Evolutionary conservation across 2,888 invertebrate species (phyloP), one percentile per base, ranked within the genome.

Genomic region (Gerris lacustris): DNA sequence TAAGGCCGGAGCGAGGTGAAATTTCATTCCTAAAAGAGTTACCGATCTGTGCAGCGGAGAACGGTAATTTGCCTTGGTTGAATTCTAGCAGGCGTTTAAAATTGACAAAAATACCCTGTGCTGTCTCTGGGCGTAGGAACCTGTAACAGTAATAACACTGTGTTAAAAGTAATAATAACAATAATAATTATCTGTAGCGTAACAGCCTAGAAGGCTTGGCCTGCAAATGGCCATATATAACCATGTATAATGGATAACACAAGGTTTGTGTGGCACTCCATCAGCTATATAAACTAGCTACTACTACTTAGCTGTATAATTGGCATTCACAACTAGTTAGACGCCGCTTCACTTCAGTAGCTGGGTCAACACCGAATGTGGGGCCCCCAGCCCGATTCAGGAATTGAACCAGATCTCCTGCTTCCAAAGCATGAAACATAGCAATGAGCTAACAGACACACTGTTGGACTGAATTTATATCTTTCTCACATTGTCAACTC

Each of bases 71-170:
- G 6, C 96, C 97, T 79, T 96, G 95, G 81, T 99, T 99, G 80
- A 99, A 99, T 81, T 97, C 97, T 70, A 99, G 81, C 44, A 99
- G 84, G 15, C 99, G 86, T 81, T 99, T 99, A 80, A 99, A 99
- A 82, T 99, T 99, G 0, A 99, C 98, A 82, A 99, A 99, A 76
- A 99, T 99, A 44, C 99, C 99, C 81, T 99, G 99, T 0, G 99
- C 99, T 15, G 99, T 99, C 84, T 99, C 99, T 43, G 99, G 99
- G 72, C 99, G 87, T 43, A 99, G 84, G 79, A 91, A 99, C 17
- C 89, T 87, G 77, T 68, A 76, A 77, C 31, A 31, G 31, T 31
- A 31, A 31, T 31, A 31, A 72, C 15, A 9, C 9, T 47, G 31
- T 31, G 31, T 31, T 31, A 31, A 31, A 31, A 31, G 31, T 45